Conservation (phyloP, 1,140 invertebrate species). For the Platyscapa corneri region DNA sequence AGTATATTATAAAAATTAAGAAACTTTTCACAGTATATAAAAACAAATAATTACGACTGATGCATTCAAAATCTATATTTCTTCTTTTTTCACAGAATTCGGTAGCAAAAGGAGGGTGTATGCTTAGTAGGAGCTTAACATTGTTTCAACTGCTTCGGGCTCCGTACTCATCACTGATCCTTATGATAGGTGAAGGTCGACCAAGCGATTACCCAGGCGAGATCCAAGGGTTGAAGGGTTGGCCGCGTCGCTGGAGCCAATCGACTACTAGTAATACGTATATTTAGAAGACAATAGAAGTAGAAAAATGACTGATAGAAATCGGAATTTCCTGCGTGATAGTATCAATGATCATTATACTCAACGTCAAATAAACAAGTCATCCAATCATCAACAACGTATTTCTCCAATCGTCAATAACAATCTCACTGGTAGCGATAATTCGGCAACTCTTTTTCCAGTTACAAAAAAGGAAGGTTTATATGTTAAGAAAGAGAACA, state of each 20-base stretch:
- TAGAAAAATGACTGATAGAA: conserved; percentile 59
- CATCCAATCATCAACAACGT: conserved; percentile 11
- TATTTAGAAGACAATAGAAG: conserved; percentile 61
- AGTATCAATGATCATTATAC: conserved; percentile 40
- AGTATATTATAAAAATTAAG: background rate
- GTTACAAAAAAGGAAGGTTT: conserved; percentile 54
- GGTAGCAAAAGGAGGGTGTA: conserved; percentile 58
- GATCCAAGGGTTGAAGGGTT: conserved; percentile 68
- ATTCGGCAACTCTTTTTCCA: background rate
- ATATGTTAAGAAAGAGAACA: conserved; percentile 53
- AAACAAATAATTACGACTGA: background rate
- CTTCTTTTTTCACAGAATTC: conserved; percentile 26
- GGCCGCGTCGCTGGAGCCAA: conserved; percentile 69
- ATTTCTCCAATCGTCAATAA: conserved; percentile 12
- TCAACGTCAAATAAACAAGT: background rate
- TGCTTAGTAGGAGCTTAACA: conserved; percentile 58
- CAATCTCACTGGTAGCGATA: conserved; percentile 12
- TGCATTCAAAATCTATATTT: background rate
- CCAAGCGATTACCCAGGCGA: conserved; percentile 59
- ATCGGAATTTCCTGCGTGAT: conserved; percentile 53
- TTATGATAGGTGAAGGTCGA: conserved; percentile 66
- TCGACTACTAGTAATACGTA: conserved; percentile 61
- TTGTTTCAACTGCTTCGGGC: background rate
- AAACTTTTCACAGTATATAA: background rate
- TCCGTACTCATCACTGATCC: conserved; percentile 54